Evolutionary conservation across 2,113 vertebrate genomes (phyloP), one percentile per base, ranked within the genome.

Genomic region (Lepus europaeus): DNA sequence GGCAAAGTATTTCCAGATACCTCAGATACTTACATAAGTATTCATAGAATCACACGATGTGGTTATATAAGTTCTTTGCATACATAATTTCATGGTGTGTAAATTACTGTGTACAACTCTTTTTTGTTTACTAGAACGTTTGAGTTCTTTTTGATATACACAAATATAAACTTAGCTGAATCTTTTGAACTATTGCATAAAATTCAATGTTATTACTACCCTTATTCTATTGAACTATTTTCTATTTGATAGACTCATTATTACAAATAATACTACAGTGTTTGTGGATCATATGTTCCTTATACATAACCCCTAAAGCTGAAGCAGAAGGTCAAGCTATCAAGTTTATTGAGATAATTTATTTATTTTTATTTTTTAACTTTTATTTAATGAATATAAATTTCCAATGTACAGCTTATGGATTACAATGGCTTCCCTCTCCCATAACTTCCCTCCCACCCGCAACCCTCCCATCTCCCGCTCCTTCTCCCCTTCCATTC

Each of bases 61-160:
- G 13, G 14, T 87, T 91, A 85, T 49, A 31, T 93, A 7, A 64
- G 12, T 88, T 90, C 83, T 97, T 78, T 73, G 27, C 27, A 66
- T 84, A 64, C 0, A 22, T 92, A 16, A 4, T 49, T 95, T 88
- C 64, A 72, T 93, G 76, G 22, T 63, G 6, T 85, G 14, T 84
- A 84, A 51, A 64, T 82, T 45, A 64, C 79, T 80, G 23, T 92
- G 9, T 0, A 70, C 16, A 91, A 88, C 53, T 11, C 25, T 77
- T 84, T 84, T 87, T 87, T n/a, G 31, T 33, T 93, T 80, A 72
- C 61, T 82, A 49, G 68, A 84, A 53, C 29, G 5, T 79, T 90
- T 87, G 79, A 74, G 56, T 29, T 91, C 5, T 23, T 68, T 39
- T 83, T 68, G 12, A 63, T 36, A 29, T 17, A 39, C 29, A 10